A percentile compares a stretch with the other conserved stretches of the same genome.
phyloP scores from a whole-genome alignment of 2,888 invertebrate species.

The Chalcis sispes region DNA sequence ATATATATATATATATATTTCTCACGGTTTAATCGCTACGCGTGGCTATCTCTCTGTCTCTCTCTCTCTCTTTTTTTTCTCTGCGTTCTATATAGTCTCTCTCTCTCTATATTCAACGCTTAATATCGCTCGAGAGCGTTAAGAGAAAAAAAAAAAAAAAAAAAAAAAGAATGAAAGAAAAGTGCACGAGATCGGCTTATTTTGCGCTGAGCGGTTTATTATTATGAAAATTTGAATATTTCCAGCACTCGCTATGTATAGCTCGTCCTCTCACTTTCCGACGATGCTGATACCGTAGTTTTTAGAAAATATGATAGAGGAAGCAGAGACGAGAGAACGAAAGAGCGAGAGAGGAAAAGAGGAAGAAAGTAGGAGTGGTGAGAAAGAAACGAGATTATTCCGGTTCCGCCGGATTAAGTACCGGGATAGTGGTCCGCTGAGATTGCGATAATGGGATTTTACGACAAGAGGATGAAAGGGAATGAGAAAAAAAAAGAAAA shows the following conservation, averaged over 20 bases:
- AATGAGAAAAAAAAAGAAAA: no score
- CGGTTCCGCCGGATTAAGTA: constrained; percentile 52
- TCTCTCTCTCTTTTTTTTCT: not conserved
- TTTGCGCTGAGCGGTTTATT: constrained; percentile 20
- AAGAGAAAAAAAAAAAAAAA: not conserved
- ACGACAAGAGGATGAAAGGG: constrained; percentile 40
- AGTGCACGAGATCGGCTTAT: constrained; percentile 18
- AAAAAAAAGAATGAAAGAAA: not conserved
- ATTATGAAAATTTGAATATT: constrained; percentile 44
- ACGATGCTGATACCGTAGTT: constrained; percentile 26
- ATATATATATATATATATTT: no score
- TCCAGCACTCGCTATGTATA: no score
- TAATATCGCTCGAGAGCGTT: not conserved
- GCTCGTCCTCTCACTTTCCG: no score
- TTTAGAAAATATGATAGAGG: constrained; percentile 44
- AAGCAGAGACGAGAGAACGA: constrained; percentile 1
- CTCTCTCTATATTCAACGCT: not conserved
- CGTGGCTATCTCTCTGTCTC: not conserved
- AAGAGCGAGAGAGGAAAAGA: not conserved
- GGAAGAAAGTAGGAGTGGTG: not conserved
- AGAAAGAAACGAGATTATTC: constrained; percentile 56
- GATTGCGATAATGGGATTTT: constrained; percentile 55
- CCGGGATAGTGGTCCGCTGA: constrained; percentile 54
- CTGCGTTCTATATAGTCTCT: not conserved
- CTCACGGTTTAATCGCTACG: no score